Evolutionary conservation across 2,113 vertebrate species (phyloP).

Genomic region (Tupaia tana): DNA sequence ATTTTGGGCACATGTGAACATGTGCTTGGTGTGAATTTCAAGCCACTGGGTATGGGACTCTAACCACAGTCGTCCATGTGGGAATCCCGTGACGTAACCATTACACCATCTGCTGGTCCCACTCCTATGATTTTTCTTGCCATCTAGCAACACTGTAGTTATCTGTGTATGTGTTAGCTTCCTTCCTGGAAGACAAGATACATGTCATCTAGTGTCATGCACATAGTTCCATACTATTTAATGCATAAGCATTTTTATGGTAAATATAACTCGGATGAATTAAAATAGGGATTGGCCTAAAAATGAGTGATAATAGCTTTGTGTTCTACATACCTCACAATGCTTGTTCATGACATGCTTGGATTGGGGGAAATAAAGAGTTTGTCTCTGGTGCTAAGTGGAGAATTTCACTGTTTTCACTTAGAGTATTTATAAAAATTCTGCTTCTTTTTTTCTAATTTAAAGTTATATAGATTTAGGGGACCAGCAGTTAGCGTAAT

Average conservation of each 20-base stretch:
- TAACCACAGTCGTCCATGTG: too few relatives aligned
- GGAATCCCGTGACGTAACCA: too few relatives aligned
- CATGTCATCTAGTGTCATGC: background rate
- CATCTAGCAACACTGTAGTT: background rate
- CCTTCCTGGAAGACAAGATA: background rate
- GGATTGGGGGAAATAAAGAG: conserved; percentile 28
- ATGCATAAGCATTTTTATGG: conserved; percentile 32
- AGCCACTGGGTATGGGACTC: too few relatives aligned
- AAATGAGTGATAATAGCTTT: conserved; percentile 17
- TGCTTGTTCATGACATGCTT: conserved; percentile 7
- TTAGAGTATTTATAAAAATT: conserved; percentile 48
- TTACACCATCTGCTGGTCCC: background rate
- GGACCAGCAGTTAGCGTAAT: too few relatives aligned
- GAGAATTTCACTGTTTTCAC: conserved; percentile 24
- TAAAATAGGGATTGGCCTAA: conserved; percentile 30
- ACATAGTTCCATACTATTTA: background rate
- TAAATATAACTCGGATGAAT: conserved; percentile 43
- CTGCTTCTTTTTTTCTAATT: conserved; percentile 11
- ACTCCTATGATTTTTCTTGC: conserved; percentile 30
- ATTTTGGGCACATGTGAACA: too few relatives aligned
- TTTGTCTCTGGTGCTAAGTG: conserved; percentile 30
- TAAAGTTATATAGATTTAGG: conserved; percentile 18
- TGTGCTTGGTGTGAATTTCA: too few relatives aligned
- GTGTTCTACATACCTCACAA: conserved; percentile 12
- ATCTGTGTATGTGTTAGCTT: background rate